Conservation (phyloP, 2,113 vertebrate species). For the Aegypius monachus region DNA sequence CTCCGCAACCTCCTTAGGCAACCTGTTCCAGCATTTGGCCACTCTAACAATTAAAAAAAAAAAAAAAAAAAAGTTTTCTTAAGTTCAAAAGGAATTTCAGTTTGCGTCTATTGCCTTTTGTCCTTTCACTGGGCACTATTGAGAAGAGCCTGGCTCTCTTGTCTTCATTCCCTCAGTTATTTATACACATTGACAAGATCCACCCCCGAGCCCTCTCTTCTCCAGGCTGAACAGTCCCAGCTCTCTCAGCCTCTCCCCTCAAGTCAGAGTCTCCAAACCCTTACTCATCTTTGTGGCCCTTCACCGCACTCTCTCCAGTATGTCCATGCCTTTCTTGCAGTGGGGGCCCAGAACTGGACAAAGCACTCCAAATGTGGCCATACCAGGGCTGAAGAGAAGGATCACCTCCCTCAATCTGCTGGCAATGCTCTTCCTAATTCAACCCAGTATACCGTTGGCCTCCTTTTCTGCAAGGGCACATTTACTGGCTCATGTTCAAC, state of each 20-base stretch:
- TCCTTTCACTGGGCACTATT: not conserved
- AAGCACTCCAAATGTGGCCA: not conserved
- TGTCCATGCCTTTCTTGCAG: not conserved
- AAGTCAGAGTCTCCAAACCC: not conserved
- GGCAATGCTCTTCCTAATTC: not conserved
- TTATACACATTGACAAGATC: not conserved
- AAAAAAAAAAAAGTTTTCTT: not conserved
- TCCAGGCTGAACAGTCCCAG: not conserved
- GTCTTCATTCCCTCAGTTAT: not conserved
- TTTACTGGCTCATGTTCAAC: not conserved
- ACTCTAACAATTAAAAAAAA: not conserved
- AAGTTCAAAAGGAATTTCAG: not conserved
- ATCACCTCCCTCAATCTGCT: not conserved
- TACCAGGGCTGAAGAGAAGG: not conserved
- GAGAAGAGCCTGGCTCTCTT: not conserved
- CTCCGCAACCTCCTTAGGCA: not conserved
- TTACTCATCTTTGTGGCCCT: not conserved
- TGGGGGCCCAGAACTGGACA: not conserved
- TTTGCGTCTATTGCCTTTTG: not conserved
- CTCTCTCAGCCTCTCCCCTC: not conserved
- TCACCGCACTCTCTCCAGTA: too few species aligned
- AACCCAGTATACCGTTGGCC: not conserved
- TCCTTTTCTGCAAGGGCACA: not conserved
- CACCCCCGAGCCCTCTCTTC: accelerated
- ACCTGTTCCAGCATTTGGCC: not conserved